Conservation (phyloP, 2,113 vertebrate genomes). For the Pyxicephalus adspersus region DNA sequence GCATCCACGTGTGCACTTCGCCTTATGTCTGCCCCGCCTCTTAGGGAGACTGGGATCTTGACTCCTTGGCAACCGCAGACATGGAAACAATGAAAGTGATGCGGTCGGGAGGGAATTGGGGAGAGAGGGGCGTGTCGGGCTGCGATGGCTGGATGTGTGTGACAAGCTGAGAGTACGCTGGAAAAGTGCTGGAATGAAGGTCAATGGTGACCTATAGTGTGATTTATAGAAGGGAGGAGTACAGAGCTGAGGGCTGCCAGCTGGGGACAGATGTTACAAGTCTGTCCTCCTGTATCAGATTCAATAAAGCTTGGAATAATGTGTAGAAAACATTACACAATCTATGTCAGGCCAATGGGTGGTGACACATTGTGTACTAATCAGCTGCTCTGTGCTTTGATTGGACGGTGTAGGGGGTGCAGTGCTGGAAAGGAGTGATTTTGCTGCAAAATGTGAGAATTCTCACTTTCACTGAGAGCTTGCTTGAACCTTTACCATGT, state of each 20-base stretch:
- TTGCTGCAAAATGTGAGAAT: no score
- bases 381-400: no score
- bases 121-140: constrained; percentile 22
- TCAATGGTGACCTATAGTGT: background rate
- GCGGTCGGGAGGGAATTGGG: constrained; percentile 39
- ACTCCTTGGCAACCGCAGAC: constrained; percentile 53
- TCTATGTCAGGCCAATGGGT: no score
- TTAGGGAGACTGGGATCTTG: constrained; percentile 13
- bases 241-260: background rate
- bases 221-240: background rate
- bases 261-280: background rate
- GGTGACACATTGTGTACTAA: no score
- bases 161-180: background rate
- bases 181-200: background rate
- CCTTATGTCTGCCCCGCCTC: background rate
- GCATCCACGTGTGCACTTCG: constrained; percentile 8
- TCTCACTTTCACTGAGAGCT: no score
- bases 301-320: no score
- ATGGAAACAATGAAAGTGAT: constrained; percentile 52
- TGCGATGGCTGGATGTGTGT: background rate
- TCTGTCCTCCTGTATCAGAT: no score
- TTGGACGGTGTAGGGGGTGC: no score
- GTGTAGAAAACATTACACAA: no score
- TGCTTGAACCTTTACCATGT: no score
- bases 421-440: no score